These are phyloP conservation scores for Sarotherodon lohbergeri DNA, from an alignment of 2,113 vertebrate genomes.

Conservation along the genomic window DNA sequence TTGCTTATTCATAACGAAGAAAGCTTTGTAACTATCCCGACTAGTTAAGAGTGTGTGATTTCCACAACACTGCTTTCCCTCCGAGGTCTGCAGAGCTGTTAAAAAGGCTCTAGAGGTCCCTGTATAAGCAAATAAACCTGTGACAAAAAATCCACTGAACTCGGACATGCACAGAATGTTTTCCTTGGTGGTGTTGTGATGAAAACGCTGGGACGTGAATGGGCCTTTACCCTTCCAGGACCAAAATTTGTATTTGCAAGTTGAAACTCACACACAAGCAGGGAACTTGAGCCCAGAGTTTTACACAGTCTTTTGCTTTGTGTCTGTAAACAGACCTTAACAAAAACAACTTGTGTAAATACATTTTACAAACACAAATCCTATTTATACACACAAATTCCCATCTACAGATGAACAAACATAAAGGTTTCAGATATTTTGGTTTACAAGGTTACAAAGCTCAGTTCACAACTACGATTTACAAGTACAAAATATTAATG, in stretches of 20 bases:
- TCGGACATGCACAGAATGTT: neutral
- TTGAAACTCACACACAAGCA: neutral
- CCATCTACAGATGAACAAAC: neutral
- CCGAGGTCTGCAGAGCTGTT: neutral
- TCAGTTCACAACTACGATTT: neutral
- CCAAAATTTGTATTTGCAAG: neutral
- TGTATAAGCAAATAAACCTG: neutral
- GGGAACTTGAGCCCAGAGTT: neutral
- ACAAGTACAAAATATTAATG: neutral
- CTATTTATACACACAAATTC: neutral
- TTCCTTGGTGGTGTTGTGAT: neutral
- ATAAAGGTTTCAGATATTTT: neutral
- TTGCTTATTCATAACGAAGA: neutral
- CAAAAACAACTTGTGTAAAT: neutral
- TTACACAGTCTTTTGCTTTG: neutral
- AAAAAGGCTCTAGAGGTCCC: neutral
- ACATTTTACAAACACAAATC: neutral
- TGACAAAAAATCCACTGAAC: neutral
- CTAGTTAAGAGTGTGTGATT: neutral
- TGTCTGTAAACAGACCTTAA: neutral
- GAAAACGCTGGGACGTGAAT: neutral
- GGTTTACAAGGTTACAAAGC: neutral
- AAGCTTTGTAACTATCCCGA: neutral
- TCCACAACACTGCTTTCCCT: neutral
- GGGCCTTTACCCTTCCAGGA: neutral